These are phyloP conservation scores for Merodon equestris DNA, from an alignment of 2,888 invertebrate species.

Conservation along the genomic window DNA sequence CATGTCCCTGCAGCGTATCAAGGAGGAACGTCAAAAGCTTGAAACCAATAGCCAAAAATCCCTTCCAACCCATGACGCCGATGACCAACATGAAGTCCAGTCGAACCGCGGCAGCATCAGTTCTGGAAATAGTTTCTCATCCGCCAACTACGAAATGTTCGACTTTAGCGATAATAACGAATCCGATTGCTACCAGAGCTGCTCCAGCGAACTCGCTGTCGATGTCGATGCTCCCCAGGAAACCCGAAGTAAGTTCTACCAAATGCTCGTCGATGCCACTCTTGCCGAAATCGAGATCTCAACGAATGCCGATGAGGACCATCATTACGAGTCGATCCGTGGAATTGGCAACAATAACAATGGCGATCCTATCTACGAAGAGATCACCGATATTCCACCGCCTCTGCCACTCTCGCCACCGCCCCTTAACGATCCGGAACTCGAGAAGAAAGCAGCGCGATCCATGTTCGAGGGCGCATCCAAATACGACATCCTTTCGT, in stretches of 20 bases:
- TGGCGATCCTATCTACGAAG: slow-evolving; percentile 88
- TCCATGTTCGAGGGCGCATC: slow-evolving; percentile 90
- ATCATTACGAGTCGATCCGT: slow-evolving; percentile 87
- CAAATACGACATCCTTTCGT: slow-evolving; percentile 93
- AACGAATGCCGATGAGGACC: slow-evolving; percentile 82
- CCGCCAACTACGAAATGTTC: slow-evolving; percentile 87
- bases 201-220: slow-evolving; percentile 83
- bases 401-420: slow-evolving; percentile 89
- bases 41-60: slow-evolving; percentile 33
- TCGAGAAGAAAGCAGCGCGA: slow-evolving; percentile 83
- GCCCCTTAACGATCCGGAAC: slow-evolving; percentile 85
- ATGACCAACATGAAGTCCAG: slow-evolving; percentile 79
- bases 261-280: slow-evolving; percentile 85
- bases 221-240: slow-evolving; percentile 77
- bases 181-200: slow-evolving; percentile 87
- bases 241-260: slow-evolving; percentile 86
- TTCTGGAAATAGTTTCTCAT: slow-evolving; percentile 81
- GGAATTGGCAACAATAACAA: slow-evolving; percentile 69
- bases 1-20: slow-evolving; percentile 77
- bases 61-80: slow-evolving; percentile 62
- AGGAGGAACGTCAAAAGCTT: slow-evolving; percentile 75
- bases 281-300: slow-evolving; percentile 84
- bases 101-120: slow-evolving; percentile 81
- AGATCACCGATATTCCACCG: slow-evolving; percentile 87
- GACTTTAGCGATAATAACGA: slow-evolving; percentile 82